Conservation (phyloP, 2,888 invertebrate genomes). For the Orthonychiurus folsomi region DNA sequence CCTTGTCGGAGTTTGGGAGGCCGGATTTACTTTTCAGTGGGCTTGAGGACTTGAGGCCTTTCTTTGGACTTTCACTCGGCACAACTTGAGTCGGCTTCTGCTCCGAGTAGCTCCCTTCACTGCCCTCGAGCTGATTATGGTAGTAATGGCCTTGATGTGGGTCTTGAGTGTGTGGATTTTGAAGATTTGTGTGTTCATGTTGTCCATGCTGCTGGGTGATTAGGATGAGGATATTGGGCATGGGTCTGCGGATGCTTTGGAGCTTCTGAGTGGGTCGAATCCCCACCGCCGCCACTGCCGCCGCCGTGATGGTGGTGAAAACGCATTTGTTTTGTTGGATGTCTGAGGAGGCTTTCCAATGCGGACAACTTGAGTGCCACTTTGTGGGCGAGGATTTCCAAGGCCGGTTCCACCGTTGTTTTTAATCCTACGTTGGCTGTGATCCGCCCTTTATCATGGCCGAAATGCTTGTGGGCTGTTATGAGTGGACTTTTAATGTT, state of each 20-base stretch:
- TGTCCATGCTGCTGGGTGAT: too few relatives aligned
- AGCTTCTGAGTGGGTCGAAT: conserved; percentile 3
- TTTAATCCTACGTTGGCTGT: conserved; percentile 17
- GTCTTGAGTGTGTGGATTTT: too few relatives aligned
- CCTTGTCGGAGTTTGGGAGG: neutral
- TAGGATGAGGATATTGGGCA: too few relatives aligned
- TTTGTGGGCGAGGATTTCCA: conserved; percentile 38
- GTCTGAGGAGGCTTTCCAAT: conserved; percentile 21
- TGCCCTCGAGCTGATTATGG: neutral
- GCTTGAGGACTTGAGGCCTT: neutral
- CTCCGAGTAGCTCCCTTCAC: conserved; percentile 27
- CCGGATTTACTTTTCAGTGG: neutral
- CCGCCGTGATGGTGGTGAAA: neutral
- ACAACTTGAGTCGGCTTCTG: conserved; percentile 5
- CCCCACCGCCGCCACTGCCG: neutral
- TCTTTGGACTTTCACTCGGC: neutral
- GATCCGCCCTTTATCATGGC: neutral
- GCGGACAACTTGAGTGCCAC: conserved; percentile 34
- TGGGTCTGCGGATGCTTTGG: conserved; percentile 8
- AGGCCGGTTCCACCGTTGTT: conserved; percentile 30
- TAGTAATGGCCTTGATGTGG: neutral
- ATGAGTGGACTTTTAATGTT: neutral
- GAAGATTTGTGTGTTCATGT: too few relatives aligned
- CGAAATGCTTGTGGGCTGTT: neutral
- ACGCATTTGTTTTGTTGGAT: conserved; percentile 12